Base-by-base conservation (phyloP, 2,113 vertebrate species). In the Colossoma macropomum region DNA sequence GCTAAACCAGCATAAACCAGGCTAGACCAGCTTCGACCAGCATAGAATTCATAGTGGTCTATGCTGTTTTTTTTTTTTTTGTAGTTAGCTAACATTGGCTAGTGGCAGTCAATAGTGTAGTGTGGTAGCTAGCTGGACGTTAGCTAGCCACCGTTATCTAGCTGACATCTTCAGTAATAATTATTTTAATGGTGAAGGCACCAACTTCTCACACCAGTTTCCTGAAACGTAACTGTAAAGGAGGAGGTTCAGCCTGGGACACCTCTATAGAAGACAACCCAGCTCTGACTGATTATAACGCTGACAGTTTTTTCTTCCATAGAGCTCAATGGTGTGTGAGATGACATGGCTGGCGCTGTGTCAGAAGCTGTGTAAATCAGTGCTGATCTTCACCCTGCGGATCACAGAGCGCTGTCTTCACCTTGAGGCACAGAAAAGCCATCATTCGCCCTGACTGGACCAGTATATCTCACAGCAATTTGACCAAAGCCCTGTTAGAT, bases 321-420 rank as follows among this genome's bases (percentile, higher is more conserved):
- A 8, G 65, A 21, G 65, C 30, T 34, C 28, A 34, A 34, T 50
- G 45, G 4, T 1, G 23, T 15, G 27, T 34, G 65, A 69, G 38
- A 72, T n/a, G 6, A 17, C 56, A 45, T 62, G 79, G 25, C 28
- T 41, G 54, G 52, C 56, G 68, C 56, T 73, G 28, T 73, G 69
- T 63, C 69, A 63, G 79, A 23, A 19, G 77, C 62, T 11, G 81
- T 38, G 68, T 63, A 70, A 71, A 76, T 81, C 72, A 56, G 54
- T 4, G 8, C 54, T 23, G 19, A 81, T 52, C 27, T 74, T 45
- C 45, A 16, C 38, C 54, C 38, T 34, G 60, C 52, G 28, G 71
- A 62, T 59, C 27, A 62, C 79, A 16, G 17, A 50, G 62, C 30
- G 17, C 13, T 21, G 16, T 45, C 23, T 13, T n/a, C 68, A 45